Conservation (phyloP, 1,140 invertebrate genomes). For the Ceratitis capitata region DNA sequence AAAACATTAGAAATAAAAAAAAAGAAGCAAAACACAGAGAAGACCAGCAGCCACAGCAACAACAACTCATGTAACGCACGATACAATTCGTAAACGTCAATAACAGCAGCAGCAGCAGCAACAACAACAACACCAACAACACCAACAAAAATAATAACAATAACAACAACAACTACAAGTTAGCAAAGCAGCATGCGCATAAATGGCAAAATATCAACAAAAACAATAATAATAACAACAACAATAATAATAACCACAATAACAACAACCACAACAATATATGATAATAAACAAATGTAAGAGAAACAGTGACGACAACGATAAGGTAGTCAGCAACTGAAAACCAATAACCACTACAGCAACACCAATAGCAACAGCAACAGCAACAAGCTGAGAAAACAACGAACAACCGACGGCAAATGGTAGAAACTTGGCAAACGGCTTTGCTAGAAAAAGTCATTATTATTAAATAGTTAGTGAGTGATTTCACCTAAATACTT, state of each 20-base stretch:
- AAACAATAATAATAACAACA: not conserved
- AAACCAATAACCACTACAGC: not conserved
- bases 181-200: not conserved
- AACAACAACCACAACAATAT: not conserved
- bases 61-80: not conserved
- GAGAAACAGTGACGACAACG: not conserved
- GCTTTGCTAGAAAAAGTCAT: conserved; percentile 2
- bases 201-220: not conserved
- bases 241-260: not conserved
- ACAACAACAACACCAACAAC: too few species aligned
- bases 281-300: not conserved
- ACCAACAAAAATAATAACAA: too few species aligned
- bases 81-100: conserved; percentile 25
- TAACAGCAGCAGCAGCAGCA: not conserved
- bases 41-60: not conserved
- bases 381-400: not conserved
- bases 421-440: conserved; percentile 2
- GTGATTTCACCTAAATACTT: conserved; percentile 23
- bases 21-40: too few species aligned
- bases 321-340: too few species aligned
- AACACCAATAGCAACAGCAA: not conserved
- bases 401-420: not conserved
- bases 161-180: not conserved
- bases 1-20: too few species aligned
- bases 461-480: too few species aligned